Conservation (phyloP, 2,888 invertebrate species). For the Tachina fera region DNA sequence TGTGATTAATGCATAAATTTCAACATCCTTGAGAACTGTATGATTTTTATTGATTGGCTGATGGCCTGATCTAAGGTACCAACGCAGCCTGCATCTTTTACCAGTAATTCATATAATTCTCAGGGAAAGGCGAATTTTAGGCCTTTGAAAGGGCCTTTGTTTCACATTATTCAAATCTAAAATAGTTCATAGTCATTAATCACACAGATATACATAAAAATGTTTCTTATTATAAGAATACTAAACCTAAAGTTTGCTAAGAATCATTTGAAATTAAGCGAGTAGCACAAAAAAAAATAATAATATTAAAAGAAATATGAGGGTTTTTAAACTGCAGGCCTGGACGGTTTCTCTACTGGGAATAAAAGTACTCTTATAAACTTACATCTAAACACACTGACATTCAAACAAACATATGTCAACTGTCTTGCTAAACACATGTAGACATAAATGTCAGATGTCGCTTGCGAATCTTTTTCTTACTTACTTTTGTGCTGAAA, state of each 20-base stretch:
- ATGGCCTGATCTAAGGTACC: constrained; percentile 64
- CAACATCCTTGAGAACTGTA: constrained; percentile 71
- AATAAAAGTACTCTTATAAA: constrained; percentile 20
- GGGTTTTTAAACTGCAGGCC: not conserved
- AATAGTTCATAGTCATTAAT: too few relatives aligned
- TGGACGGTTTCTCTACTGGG: not conserved
- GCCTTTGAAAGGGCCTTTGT: constrained; percentile 5
- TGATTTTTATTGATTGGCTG: constrained; percentile 70
- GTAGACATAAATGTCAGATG: constrained; percentile 81
- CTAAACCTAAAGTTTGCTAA: too few relatives aligned
- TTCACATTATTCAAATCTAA: not conserved
- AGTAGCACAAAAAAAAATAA: too few relatives aligned
- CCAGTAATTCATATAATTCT: not conserved
- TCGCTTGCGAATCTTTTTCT: constrained; percentile 63
- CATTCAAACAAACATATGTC: constrained; percentile 75
- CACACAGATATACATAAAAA: too few relatives aligned
- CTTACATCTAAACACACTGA: constrained; percentile 2
- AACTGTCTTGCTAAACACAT: constrained; percentile 82
- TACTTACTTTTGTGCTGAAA: constrained; percentile 45
- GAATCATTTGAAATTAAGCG: too few relatives aligned
- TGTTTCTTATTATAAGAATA: too few relatives aligned
- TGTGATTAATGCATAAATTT: constrained; percentile 71
- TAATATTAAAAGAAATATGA: not conserved
- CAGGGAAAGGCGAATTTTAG: not conserved
- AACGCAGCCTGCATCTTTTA: constrained; percentile 70